These are phyloP conservation scores for Loris lydekkerianus DNA, from an alignment of 2,797 vertebrate species.

Conservation along the genomic window DNA sequence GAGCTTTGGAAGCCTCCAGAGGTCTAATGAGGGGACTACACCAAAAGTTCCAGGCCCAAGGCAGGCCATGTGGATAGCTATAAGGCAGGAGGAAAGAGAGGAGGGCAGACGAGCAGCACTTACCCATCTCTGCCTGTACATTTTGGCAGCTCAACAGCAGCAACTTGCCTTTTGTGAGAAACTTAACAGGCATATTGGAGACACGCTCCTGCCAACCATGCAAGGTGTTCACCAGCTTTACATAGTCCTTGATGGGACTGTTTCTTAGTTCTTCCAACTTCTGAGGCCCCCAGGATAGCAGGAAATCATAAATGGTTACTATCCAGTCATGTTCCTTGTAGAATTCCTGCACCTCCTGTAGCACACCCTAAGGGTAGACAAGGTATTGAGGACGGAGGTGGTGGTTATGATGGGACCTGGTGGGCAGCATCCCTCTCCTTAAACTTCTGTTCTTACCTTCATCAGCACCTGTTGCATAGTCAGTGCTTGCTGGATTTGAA, in stretches of 20 bases:
- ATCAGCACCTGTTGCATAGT: slow-evolving; percentile 83
- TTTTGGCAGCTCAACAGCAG: slow-evolving; percentile 87
- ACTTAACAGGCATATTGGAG: slow-evolving; percentile 72
- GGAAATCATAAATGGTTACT: slow-evolving; percentile 85
- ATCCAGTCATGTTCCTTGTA: slow-evolving; percentile 89
- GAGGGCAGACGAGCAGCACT: slow-evolving; percentile 13
- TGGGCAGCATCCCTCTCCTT: not conserved
- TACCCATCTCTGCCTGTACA: slow-evolving; percentile 88
- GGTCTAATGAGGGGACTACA: not conserved
- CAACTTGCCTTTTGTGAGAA: slow-evolving; percentile 88
- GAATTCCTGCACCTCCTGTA: slow-evolving; percentile 88
- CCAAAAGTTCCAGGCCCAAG: not conserved
- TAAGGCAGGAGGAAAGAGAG: not conserved
- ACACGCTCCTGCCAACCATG: slow-evolving; percentile 87
- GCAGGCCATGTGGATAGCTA: not conserved
- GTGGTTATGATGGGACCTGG: not conserved
- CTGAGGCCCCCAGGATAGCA: slow-evolving; percentile 86
- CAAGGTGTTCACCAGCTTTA: slow-evolving; percentile 86
- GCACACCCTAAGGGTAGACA: slow-evolving; percentile 86
- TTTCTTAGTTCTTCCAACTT: slow-evolving; percentile 87
- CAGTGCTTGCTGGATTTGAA: slow-evolving; percentile 82
- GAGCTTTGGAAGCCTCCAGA: not conserved
- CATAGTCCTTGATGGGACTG: slow-evolving; percentile 85
- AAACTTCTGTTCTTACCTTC: slow-evolving; percentile 83
- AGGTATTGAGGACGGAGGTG: not conserved